phyloP scores from a whole-genome alignment of 2,888 invertebrate genomes.

The Hoplodrina ambigua region DNA sequence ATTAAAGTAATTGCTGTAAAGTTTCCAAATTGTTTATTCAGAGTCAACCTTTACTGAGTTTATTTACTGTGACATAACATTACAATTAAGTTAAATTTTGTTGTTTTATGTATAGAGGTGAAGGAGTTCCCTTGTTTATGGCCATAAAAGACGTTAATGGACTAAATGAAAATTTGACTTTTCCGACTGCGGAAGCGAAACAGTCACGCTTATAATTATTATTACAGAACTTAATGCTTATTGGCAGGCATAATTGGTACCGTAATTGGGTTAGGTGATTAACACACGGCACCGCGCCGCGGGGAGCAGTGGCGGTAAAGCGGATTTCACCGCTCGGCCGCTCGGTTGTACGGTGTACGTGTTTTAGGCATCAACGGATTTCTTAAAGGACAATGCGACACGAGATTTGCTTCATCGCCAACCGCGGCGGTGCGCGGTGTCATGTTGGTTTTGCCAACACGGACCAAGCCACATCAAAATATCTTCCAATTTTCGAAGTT shows the following conservation, averaged over 20 bases:
- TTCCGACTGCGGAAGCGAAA: neutral
- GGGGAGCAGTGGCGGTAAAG: too few relatives aligned
- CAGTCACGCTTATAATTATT: neutral
- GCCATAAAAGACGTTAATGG: neutral
- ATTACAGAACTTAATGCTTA: neutral
- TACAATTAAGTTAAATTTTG: slow-evolving; percentile 4
- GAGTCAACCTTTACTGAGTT: slow-evolving; percentile 14
- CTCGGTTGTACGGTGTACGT: too few relatives aligned
- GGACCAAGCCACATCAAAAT: too few relatives aligned
- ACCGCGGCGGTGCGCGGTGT: too few relatives aligned
- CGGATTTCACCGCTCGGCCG: too few relatives aligned
- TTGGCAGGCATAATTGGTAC: neutral
- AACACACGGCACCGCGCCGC: too few relatives aligned
- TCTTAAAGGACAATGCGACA: too few relatives aligned
- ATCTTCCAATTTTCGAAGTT: too few relatives aligned
- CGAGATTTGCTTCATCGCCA: too few relatives aligned
- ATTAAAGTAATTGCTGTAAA: slow-evolving; percentile 1
- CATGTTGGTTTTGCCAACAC: too few relatives aligned
- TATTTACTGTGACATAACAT: slow-evolving; percentile 13
- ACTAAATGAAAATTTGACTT: neutral
- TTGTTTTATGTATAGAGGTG: neutral
- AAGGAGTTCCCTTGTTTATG: neutral
- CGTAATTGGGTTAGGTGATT: too few relatives aligned
- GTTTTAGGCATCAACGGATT: too few relatives aligned
- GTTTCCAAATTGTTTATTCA: slow-evolving; percentile 19